Base-by-base conservation (phyloP, 1,140 invertebrate species). In the Palaemon carinicauda region DNA sequence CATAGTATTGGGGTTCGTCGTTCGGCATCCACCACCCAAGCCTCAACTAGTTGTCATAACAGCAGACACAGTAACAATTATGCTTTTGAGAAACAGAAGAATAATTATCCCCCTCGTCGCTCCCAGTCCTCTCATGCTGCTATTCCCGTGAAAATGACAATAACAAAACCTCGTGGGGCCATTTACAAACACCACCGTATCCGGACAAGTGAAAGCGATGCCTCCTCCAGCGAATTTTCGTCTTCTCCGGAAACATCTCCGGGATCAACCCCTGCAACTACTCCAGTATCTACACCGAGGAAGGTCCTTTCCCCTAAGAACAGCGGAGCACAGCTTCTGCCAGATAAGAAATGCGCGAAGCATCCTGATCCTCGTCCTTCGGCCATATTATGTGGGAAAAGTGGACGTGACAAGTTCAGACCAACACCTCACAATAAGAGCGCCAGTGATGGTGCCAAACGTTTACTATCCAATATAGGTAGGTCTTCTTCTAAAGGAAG, bases 161-260 rank as follows among this genome's bases (percentile, higher is more conserved):
- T 24, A 19, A 69, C 12, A n/a, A 29, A 56, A 3, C n/a, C 52
- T 15, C 31, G 33, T 9, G 27, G 50, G n/a, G 27, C 56, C 27
- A 82, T 41, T 41, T 41, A 5, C 41, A 41, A 41, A 41, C 41
- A 41, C 41, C 41, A 82, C n/a, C 82, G 88, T 15, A 9, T 24
- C 15, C 54, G 83, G 14, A 56, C 41, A 15, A 89, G 87, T 77
- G 88, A 89, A 74, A 89, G 88, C 78, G 88, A 89, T 41, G 80
- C 87, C 31, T 89, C 88, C 51, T 88, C 86, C 19, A 89, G 83
- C 75, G 88, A 89, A 74, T 87, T 86, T 24, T 89, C 88, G n/a
- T 89, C 88, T 9, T 89, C 88, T 9, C 88, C 88, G 1, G 88
- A 89, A 1, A 87, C 84, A 0, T 89, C 88, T 12, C 88, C 88